Percentiles rank a stretch among this genome's conserved stretches.
These are phyloP conservation scores for Hycleus phaleratus DNA, from an alignment of 1,140 invertebrate genomes.

Conservation along the genomic window DNA sequence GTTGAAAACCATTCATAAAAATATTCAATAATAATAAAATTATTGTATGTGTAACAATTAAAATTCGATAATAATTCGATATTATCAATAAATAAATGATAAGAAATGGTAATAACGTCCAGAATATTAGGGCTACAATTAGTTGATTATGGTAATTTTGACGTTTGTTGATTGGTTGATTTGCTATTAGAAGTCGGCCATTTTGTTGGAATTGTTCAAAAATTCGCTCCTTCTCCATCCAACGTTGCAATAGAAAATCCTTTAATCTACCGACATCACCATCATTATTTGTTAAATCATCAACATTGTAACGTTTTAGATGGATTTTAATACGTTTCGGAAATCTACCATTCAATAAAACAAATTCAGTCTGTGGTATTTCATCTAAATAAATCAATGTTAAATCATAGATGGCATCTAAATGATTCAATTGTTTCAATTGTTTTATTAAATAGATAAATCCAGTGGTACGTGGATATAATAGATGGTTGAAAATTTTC, in stretches of 20 bases:
- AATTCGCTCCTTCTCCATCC: constrained; percentile 60
- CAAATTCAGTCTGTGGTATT: constrained; percentile 60
- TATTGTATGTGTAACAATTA: constrained; percentile 43
- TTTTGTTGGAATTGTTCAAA: constrained; percentile 52
- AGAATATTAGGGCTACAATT: no score
- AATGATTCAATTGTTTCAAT: constrained; percentile 54
- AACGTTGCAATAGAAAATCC: constrained; percentile 62
- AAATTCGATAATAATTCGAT: constrained; percentile 31
- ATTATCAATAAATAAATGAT: no score
- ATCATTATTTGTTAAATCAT: no score
- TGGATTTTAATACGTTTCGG: constrained; percentile 68
- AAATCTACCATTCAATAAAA: constrained; percentile 56
- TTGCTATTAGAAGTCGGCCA: constrained; percentile 40
- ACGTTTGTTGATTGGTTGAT: no score
- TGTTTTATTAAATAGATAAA: constrained; percentile 64
- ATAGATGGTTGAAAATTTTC: constrained; percentile 59
- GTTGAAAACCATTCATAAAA: constrained; percentile 47
- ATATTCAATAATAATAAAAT: constrained; percentile 47
- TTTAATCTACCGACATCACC: no score
- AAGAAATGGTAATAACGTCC: no score
- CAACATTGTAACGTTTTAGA: constrained; percentile 41
- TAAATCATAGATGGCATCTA: constrained; percentile 71
- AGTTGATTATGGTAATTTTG: no score
- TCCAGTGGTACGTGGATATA: constrained; percentile 82
- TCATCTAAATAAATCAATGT: constrained; percentile 66